Percentiles rank a stretch among this genome's conserved stretches.
Conservation (phyloP, 2,113 vertebrate genomes). For the Cavia porcellus region DNA sequence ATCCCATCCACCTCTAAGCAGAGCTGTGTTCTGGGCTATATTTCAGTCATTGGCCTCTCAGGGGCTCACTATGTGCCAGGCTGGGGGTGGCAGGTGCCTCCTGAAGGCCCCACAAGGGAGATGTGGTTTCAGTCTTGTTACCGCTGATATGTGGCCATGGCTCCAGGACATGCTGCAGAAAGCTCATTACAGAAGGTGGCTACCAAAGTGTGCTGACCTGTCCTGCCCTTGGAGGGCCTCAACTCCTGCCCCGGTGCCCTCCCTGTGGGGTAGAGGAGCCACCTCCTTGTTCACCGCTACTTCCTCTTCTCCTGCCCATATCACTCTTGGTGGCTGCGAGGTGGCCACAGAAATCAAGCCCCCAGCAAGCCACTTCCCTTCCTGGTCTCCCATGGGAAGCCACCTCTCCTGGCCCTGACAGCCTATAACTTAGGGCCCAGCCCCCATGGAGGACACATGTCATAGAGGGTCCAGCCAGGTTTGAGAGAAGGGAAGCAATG, state of each 20-base stretch:
- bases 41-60: not conserved
- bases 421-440: not conserved
- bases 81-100: not conserved
- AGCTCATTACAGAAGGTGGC: not conserved
- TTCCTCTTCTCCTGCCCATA: slow-evolving; percentile 1
- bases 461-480: not conserved
- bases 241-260: not conserved
- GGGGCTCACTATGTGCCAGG: not conserved
- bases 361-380: not conserved
- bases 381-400: not conserved
- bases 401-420: not conserved
- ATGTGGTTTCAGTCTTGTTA: not conserved
- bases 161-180: not conserved
- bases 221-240: too few relatives aligned
- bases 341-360: not conserved
- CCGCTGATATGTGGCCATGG: too few relatives aligned
- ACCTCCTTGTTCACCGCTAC: not conserved
- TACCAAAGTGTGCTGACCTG: not conserved
- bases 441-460: not conserved
- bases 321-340: not conserved
- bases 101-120: not conserved
- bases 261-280: not conserved
- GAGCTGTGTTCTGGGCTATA: not conserved
- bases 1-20: not conserved
- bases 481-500: not conserved